Base-by-base conservation (phyloP, 2,888 invertebrate species). In the Desoria tigrina region DNA sequence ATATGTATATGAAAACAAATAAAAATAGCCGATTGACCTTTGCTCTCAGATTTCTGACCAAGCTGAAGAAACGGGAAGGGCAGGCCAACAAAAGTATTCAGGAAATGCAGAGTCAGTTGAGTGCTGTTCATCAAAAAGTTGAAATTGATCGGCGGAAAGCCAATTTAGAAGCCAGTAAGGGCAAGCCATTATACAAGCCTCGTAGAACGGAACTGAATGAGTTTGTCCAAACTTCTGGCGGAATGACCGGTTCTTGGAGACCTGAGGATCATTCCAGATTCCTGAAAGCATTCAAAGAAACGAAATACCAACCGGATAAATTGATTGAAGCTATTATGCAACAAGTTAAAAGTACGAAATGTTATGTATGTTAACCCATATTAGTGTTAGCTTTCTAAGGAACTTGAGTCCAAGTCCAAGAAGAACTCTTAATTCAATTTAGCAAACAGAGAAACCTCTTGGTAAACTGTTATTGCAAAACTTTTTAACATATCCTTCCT, bases 211-310 rank as follows among this genome's bases (percentile, higher is more conserved):
- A 59, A 42, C 56, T 70, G 18, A 70, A 54, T 18, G 65, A 64
- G 16, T 74, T 69, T 59, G 27, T 74, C 1, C 74, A 74, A 42
- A 50, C 66, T 28, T 68, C 54, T 27, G 74, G 74, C 21, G 74
- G 72, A 1, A 39, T 50, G 3, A 59, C 71, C 26, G 74, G 74
- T 4, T 66, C 69, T 11, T 74, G 74, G 74, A 60, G 18, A 11
- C n/a, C 21, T n/a, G 49, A 11, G 18, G 49, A 49, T n/a, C 49
- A 49, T 49, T 11, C 14, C 21, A n/a, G 14, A 7, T 49, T 49
- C 49, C 7, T 49, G 14, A 21, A 49, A 18, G 11, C 49, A 16
- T 49, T 16, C 49, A 49, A 16, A 21, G 14, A 18, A 21, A 7
- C 7, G 14, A 11, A 21, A 49, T 7, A n/a, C 18, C 49, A 49